Conservation (phyloP, 2,888 invertebrate species). For the Gandaritis pyraliata region DNA sequence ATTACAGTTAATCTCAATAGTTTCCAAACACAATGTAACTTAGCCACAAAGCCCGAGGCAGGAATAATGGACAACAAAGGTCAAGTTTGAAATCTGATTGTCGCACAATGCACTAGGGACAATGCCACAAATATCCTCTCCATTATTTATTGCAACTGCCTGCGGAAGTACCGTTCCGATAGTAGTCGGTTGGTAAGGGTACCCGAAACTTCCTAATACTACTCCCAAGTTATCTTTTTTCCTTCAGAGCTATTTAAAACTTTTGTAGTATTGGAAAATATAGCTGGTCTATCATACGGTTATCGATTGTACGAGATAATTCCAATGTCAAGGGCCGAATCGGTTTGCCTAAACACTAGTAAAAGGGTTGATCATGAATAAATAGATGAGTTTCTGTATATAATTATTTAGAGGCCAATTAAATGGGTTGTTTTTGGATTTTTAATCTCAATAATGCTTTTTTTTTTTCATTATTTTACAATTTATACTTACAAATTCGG, state of each 20-base stretch:
- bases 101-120: constrained; percentile 65
- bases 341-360: not conserved
- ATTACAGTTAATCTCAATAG: constrained; percentile 34
- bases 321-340: not conserved
- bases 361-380: no score
- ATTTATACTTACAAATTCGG: not conserved
- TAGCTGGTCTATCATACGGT: not conserved
- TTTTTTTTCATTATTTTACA: no score
- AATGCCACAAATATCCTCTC: constrained; percentile 37
- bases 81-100: constrained; percentile 69
- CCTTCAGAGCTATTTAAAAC: not conserved
- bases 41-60: constrained; percentile 48
- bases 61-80: constrained; percentile 64
- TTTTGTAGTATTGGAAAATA: not conserved
- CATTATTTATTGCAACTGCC: constrained; percentile 38
- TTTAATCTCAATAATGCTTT: no score
- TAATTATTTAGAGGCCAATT: no score
- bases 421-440: no score
- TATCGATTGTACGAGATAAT: not conserved
- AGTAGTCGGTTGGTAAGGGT: constrained; percentile 12
- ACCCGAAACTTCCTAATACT: constrained; percentile 6
- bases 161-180: constrained; percentile 8
- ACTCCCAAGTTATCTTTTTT: not conserved
- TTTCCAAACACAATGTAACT: constrained; percentile 33
- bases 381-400: no score